Evolutionary conservation across 2,113 vertebrate species (phyloP), one percentile per base, ranked within the genome.

Genomic region (Urocitellus parryii): DNA sequence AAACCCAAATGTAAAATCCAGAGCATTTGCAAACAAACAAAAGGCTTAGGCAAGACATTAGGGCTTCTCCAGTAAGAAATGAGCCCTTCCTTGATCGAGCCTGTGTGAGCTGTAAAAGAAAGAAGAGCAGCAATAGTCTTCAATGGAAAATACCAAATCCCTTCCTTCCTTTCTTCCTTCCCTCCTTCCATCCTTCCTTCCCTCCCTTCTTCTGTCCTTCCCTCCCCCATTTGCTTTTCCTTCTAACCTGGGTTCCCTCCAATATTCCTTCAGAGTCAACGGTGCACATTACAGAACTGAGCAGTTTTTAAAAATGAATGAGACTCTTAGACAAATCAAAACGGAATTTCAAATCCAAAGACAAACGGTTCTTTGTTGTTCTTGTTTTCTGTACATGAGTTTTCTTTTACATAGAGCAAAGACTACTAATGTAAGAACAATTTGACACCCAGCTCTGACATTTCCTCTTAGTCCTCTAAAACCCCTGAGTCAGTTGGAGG

Each of bases 81-180:
- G 27, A n/a, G 37, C 16, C 20, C 1, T 25, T 77, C n/a, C 39
- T 25, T 68, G 9, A 51, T 29, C 67, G 29, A 56, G 11, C 37
- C 22, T 37, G 56, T 34, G 11, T 14, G 8, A 42, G 8, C 27
- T 29, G 12, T 13, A 51, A 77, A 77, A 29, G 8, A 65, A 45
- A 45, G 4, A 56, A 22, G 17, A 56, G 11, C 16, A 53, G 14
- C n/a, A 72, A 9, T 42, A n/a, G n/a, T 34, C 25, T 58, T 32
- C 17, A 25, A 8, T 17, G 79, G 72, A 56, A 56, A 77, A 32
- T 17, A 32, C 2, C 27, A 32, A 17, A 42, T 13, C 12, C 48
- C 14, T 6, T 0, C 1, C 27, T 65, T 17, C 8, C 34, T 34
- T 34, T 1, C 4, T 27, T 65, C 16, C 13, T 2, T 17, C 8